Evolutionary conservation across 2,797 vertebrate genomes (phyloP).

Genomic region (Hipposideros larvatus): DNA sequence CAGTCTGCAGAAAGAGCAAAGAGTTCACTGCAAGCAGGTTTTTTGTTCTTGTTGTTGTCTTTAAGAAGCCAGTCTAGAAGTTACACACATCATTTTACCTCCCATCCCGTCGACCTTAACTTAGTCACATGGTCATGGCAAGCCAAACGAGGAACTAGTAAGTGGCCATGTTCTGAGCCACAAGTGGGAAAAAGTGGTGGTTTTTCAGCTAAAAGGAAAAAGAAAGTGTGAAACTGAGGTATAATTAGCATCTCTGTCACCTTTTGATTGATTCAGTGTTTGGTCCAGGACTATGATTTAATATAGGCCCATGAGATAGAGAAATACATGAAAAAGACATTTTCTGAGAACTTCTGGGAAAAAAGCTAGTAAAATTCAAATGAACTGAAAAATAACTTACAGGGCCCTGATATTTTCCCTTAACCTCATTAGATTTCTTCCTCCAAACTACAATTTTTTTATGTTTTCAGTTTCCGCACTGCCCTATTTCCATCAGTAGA

Average conservation of each 20-base stretch:
- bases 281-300: not conserved
- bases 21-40: not conserved
- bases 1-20: not conserved
- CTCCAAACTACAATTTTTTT: not conserved
- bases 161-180: not conserved
- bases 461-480: not conserved
- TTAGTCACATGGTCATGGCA: not conserved
- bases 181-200: not conserved
- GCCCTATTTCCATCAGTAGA: not conserved
- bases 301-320: not conserved
- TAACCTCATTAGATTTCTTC: not conserved
- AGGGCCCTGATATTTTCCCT: constrained; percentile 4
- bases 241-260: not conserved
- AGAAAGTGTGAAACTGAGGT: not conserved
- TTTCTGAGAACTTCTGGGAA: constrained; percentile 59
- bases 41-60: not conserved
- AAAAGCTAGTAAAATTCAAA: constrained; percentile 54
- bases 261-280: not conserved
- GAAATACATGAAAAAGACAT: constrained; percentile 35
- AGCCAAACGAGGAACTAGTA: not conserved
- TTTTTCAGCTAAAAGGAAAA: not conserved
- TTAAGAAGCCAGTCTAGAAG: not conserved
- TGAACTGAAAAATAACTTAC: constrained; percentile 42
- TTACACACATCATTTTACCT: not conserved
- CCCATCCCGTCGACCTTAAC: not conserved